Evolutionary conservation across 2,113 vertebrate species (phyloP).

Genomic region (Rhagologus leucostigma): DNA sequence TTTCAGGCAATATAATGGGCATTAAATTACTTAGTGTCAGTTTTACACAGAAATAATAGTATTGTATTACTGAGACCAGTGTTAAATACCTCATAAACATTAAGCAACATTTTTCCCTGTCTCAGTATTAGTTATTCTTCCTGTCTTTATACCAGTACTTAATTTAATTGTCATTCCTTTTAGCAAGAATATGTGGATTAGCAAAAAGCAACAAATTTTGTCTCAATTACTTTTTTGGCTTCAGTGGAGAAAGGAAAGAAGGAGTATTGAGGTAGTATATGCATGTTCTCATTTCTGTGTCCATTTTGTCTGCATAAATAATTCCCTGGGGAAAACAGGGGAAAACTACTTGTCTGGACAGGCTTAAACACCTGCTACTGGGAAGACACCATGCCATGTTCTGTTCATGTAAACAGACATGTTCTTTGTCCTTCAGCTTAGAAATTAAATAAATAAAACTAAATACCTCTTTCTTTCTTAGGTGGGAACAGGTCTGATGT

Average conservation of each 20-base stretch:
- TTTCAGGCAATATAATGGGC: background rate
- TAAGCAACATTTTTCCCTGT: background rate
- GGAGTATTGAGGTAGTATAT: background rate
- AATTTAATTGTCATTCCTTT: background rate
- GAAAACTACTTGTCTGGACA: background rate
- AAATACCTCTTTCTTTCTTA: background rate
- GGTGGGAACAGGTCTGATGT: background rate
- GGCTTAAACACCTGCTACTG: background rate
- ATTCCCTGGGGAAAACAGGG: background rate
- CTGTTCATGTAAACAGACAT: background rate
- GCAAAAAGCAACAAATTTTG: background rate
- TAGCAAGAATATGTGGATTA: background rate
- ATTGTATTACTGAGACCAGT: background rate
- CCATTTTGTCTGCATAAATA: background rate
- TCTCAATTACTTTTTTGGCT: background rate
- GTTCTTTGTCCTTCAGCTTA: background rate
- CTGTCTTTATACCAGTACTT: background rate
- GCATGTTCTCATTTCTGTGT: background rate
- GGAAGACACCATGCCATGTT: background rate
- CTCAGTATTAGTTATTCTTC: background rate
- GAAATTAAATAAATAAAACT: background rate
- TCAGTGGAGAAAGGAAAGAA: background rate
- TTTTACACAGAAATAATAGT: background rate
- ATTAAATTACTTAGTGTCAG: background rate
- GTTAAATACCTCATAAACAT: slow-evolving; percentile 16